Evolutionary conservation across 2,113 vertebrate genomes (phyloP).

Genomic region (Salvelinus fontinalis): DNA sequence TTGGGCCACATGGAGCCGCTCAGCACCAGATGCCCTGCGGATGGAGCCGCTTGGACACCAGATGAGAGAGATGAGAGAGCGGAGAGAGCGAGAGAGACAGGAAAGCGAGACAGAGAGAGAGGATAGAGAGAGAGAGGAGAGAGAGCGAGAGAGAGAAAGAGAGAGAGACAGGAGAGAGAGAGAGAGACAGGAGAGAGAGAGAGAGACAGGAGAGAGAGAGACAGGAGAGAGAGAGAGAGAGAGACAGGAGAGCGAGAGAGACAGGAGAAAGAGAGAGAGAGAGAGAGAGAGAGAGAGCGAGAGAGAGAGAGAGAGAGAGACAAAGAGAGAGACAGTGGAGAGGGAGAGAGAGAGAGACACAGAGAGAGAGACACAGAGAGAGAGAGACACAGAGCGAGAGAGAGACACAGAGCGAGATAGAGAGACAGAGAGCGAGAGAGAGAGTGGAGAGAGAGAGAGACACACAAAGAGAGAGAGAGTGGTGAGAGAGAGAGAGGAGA

Average conservation of each 20-base stretch:
- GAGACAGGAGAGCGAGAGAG: too few relatives aligned
- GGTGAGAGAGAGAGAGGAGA: not conserved
- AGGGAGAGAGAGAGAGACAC: not conserved
- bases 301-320: not conserved
- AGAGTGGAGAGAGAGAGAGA: conserved; percentile 2
- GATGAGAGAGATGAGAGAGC: conserved; percentile 16
- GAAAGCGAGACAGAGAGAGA: too few relatives aligned
- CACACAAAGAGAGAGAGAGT: too few relatives aligned
- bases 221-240: too few relatives aligned
- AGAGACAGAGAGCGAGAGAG: not conserved
- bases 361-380: conserved; percentile 7
- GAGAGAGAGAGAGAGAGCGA: too few relatives aligned
- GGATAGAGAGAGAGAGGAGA: too few relatives aligned
- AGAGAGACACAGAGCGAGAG: conserved; percentile 3
- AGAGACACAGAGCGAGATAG: conserved; percentile 7
- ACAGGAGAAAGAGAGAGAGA: too few relatives aligned
- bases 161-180: too few relatives aligned
- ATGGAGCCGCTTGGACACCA: not conserved
- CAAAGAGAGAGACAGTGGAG: too few relatives aligned
- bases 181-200: too few relatives aligned
- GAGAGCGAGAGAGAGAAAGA: too few relatives aligned
- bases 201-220: too few relatives aligned
- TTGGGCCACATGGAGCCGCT: conserved; percentile 51
- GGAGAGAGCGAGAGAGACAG: conserved; percentile 12
- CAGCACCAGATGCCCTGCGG: conserved; percentile 61